Evolutionary conservation across 2,888 invertebrate species (phyloP), one percentile per base, ranked within the genome.

Genomic region (Ecliptopera silaceata): DNA sequence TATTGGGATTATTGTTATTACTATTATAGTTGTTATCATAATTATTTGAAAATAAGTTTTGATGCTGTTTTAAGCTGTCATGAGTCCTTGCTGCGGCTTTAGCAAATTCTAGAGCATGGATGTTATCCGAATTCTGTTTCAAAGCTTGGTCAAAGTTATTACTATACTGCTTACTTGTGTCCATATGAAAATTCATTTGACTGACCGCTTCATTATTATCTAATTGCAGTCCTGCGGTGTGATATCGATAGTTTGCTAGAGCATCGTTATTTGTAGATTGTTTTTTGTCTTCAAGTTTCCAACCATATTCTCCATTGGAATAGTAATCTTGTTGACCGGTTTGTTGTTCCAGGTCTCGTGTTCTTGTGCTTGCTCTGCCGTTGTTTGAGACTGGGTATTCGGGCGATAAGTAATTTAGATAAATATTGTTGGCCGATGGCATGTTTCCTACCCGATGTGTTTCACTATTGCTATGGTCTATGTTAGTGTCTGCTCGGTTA

Each of bases 291-390:
- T 77, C 72, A 17, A 91, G 54, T 70, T 88, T 91, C 92, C 92
- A 92, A 1, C 92, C 91, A 65, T 84, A 92, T 64, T 92, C 91
- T 10, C 91, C 91, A 50, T 88, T 84, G 0, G 91, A 88, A 61
- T 91, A 91, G 29, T 73, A 65, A 11, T 80, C 80, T 49, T 78
- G 65, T 56, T 84, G 86, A 31, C 73, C 74, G 4, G 73, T 75
- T 63, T 86, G 85, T 47, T 80, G 82, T 39, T 89, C 87, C 8
- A 76, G 56, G 55, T 87, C 86, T 68, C 80, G 81, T 0, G 75
- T 69, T 17, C 78, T 75, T 54, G 75, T 69, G 17, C 78, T 75
- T 55, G 69, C 65, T 72, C 79, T 88, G 10, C 76, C 56, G 47
- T 76, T 84, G 60, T 72, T 83, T 31, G 76, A 66, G 12, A 66